Evolutionary conservation across 2,113 vertebrate genomes (phyloP), one percentile per base, ranked within the genome.

Genomic region (Phalacrocorax aristotelis): DNA sequence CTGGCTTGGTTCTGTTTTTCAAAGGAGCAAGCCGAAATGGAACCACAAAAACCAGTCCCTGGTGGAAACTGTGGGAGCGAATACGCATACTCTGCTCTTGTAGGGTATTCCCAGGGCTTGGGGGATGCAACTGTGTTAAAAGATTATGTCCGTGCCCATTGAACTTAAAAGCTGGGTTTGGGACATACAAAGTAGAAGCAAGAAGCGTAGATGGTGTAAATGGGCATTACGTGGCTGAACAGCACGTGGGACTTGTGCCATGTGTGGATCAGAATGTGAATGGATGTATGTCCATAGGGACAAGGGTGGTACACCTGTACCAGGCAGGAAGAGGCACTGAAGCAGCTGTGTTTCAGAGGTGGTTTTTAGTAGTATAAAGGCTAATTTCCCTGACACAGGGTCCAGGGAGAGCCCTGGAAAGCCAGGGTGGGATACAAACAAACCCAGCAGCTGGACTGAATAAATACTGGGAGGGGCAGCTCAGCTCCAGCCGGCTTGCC

Each of bases 31-130:
- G 6, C 36, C 23, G 16, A 26, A 64, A 15, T 4, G 30, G 9
- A 62, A 18, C 13, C 22, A 23, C 22, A 32, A 14, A 61, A 34
- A 20, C 0, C 34, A 36, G 36, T 62, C 26, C 13, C 15, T 32
- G 38, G 4, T 58, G 60, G 44, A 6, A 57, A 18, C 20, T 5
- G 3, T 1, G 48, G 20, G 46, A 71, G 64, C 1, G 6, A 34
- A 1, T 6, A 4, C 0, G 1, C 1, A 1, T 17, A 5, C 10
- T 0, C 7, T 60, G 64, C 64, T 66, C 49, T 44, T 6, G 32
- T 8, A 3, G 77, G 64, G 66, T 16, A 0, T 44, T 69, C 7
- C 40, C 18, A 13, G 83, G 49, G 10, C 46, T 12, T 11, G 7
- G 6, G 15, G 13, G 20, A 10, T 18, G 18, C 8, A 19, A 3